Evolutionary conservation across 2,113 vertebrate genomes (phyloP), one percentile per base, ranked within the genome.

Genomic region (Pseudorasbora parva): DNA sequence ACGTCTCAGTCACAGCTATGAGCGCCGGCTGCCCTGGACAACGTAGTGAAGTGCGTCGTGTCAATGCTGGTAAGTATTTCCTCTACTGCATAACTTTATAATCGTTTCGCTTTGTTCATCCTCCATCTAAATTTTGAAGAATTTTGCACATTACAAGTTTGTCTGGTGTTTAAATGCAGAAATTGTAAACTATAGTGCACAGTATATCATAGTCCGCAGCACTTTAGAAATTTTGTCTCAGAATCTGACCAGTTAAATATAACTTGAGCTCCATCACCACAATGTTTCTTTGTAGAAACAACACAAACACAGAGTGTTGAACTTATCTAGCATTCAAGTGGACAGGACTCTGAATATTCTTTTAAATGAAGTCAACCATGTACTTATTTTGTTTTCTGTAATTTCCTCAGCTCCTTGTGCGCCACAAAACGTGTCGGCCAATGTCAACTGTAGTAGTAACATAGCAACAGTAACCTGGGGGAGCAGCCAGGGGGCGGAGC

Each of bases 1-100:
- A 83, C 4, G 77, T 87, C 47, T 79, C 86, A 25, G 80, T 91
- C 21, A 81, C 78, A 33, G 86, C 86, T 19, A 10, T 80, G 27
- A 80, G 84, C 4, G 77, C 30, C 11, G 59, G 71, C 15, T 88
- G 86, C 33, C 82, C n/a, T 25, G 88, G 88, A 4, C 72, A 78
- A 8, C 45, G 64, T 25, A 89, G 89, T 27, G 68, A 60, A 23
- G 49, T 72, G 15, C 25, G 66, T 19, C 64, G 25, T 11, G 3
- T 88, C 2, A 75, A 17, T 74, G 77, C 87, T 59, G 85, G 87
- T 88, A 73, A 37, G 75, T 5, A 27, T 27, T 47, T 64, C 15
- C 21, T 19, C 10, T 15, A 57, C 25, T 2, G 5, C 33, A 15
- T 30, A 66, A 66, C 14, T 27, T 3, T 12, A 45, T 45, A 47